Base-by-base conservation (phyloP, 2,888 invertebrate species). In the Andrena chrysosceles region DNA sequence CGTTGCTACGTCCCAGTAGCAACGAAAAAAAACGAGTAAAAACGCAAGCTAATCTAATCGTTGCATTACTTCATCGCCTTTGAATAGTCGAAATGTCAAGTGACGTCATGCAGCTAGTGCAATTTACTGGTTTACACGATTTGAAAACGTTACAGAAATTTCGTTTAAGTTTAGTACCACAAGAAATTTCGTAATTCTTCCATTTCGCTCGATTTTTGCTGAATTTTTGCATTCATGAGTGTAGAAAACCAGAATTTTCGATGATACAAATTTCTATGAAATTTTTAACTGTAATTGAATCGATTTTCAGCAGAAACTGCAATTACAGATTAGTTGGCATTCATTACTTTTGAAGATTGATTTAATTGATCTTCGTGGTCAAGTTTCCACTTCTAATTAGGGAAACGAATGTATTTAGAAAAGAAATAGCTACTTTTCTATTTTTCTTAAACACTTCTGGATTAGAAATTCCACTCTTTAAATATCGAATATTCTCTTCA, bases 51-150 rank as follows among this genome's bases (percentile, higher is more conserved):
- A 71, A 79, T 74, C 62, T 76, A 85, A 81, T 76, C 81, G 60
- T 31, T 56, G 73, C 70, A 78, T 85, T 79, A 77, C 67, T 69
- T 85, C 85, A 71, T 66, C 78, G 66, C 8, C 59, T 73, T 63
- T 16, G 20, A 69, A 35, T 56, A 56, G 48, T 31, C 49, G 13
- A 73, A 77, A 73, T 49, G 78, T 10, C 4, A 33, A 29, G 8
- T 74, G 67, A 77, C 85, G 72, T 70, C 60, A 75, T 31, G 5
- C 16, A 26, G 33, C 26, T n/a, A 8, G 20, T 67, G 42, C 31
- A 70, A 52, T 23, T 56, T n/a, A 42, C 16, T 42, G 42, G 16
- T 42, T 42, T 42, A 42, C 16, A 42, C 16, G 16, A 13, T 42
- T 16, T 42, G 42, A 42, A 42, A 42, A 42, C 16, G 42, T 16